Evolutionary conservation across 2,888 invertebrate genomes (phyloP), one percentile per base, ranked within the genome.

Genomic region (Temnothorax ravouxi): DNA sequence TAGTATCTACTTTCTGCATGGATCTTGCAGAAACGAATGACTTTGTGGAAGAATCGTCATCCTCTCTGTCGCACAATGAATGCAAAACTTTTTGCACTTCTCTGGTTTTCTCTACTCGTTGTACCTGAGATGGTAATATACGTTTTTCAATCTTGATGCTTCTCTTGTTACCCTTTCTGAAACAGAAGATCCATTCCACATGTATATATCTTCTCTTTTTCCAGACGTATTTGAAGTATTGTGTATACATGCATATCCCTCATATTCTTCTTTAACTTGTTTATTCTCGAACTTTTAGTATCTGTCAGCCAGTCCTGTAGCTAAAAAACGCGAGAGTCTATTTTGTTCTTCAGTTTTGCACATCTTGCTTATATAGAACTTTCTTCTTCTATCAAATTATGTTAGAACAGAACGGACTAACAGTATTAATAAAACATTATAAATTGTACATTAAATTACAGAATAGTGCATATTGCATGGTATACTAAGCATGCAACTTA

Each of bases 101-200:
- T 84, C 61, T 75, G 2, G 64, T 21, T 79, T 86, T 66, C 71
- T 50, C 38, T 34, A 77, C 11, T 52, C 67, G 83, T 66, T 82
- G 77, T 67, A 71, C 52, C n/a, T 25, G 13, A n/a, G 59, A 56
- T 50, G 77, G 79, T 64, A 77, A 81, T 50, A 21, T 38, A 66
- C 18, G 67, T 61, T 18, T 81, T 44, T 76, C 25, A 50, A 29
- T 47, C 50, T 59, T 71, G n/a, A 15, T 25, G 66, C 21, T 34
- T 52, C 84, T 88, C 87, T 81, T 84, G 86, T 89, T 92, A 86
- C 83, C 88, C 90, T 86, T 91, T 92, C 93, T 93, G 92, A 93
- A 93, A 93, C 91, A 93, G 88, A 92, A 92, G 87, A 90, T 90
- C 89, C 91, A 87, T 81, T 52, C 79, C 56, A 54, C 25, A 61